These are phyloP conservation scores for Ellobium chinense DNA, from an alignment of 2,888 invertebrate species.

Conservation along the genomic window DNA sequence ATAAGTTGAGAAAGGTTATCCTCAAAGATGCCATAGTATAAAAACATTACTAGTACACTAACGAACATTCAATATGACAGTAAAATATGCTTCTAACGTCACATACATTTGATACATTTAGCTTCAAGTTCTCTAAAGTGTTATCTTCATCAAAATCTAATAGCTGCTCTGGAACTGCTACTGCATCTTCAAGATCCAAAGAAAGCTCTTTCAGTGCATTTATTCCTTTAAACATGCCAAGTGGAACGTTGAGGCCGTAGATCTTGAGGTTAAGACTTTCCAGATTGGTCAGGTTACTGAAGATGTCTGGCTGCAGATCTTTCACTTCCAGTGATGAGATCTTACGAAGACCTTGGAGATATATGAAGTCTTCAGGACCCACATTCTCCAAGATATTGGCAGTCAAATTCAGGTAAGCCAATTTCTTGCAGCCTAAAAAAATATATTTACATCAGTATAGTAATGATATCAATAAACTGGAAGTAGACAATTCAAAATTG, in stretches of 20 bases:
- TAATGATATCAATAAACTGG: not conserved
- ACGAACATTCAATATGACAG: too few relatives aligned
- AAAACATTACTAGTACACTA: too few relatives aligned
- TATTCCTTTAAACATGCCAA: not conserved
- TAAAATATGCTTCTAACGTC: too few relatives aligned
- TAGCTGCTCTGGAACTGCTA: constrained; percentile 4
- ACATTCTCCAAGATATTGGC: constrained; percentile 9
- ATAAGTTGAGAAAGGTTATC: too few relatives aligned
- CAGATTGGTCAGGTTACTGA: not conserved
- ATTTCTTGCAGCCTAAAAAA: constrained; percentile 5
- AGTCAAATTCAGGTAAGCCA: not conserved
- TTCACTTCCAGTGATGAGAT: not conserved
- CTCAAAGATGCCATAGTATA: too few relatives aligned
- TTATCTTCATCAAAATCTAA: not conserved
- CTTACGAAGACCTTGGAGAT: not conserved
- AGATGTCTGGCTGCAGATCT: not conserved
- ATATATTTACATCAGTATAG: too few relatives aligned
- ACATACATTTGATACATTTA: constrained; percentile 10
- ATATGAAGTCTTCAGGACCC: not conserved
- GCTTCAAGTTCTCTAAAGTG: not conserved
- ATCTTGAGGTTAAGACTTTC: constrained; percentile 1
- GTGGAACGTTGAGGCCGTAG: not conserved
- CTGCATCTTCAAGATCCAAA: not conserved
- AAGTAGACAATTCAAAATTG: too few relatives aligned
- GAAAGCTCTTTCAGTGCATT: not conserved